phyloP scores from a whole-genome alignment of 2,113 vertebrate genomes.

The Phyllostomus hastatus region DNA sequence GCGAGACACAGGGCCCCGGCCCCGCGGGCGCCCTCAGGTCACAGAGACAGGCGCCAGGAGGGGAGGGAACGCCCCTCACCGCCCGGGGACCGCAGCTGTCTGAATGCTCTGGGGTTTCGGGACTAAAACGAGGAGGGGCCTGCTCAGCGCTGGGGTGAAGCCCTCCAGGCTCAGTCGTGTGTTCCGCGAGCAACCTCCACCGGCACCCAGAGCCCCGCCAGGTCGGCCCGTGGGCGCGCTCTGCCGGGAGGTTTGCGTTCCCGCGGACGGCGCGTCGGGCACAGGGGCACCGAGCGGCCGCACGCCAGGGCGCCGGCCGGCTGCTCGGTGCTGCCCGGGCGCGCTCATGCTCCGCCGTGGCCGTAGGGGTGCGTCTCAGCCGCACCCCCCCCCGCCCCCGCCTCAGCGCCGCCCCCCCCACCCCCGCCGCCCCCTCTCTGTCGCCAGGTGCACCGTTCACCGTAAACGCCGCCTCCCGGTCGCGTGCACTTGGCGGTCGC shows the following conservation, averaged over 20 bases:
- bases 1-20: fast-evolving
- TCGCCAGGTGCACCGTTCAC: not conserved
- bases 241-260: not conserved
- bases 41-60: not conserved
- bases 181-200: not conserved
- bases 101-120: not conserved
- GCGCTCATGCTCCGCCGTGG: not conserved
- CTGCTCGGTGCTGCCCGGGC: too few species aligned
- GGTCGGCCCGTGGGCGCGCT: fast-evolving
- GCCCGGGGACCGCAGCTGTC: not conserved
- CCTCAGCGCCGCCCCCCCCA: too few species aligned
- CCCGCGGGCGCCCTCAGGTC: fast-evolving
- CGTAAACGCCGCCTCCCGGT: not conserved
- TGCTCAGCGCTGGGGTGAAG: not conserved
- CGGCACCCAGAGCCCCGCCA: not conserved
- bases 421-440: not conserved
- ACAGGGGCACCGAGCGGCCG: too few species aligned
- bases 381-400: too few species aligned
- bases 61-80: not conserved
- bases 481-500: not conserved
- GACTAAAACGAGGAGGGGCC: not conserved
- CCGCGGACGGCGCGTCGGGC: not conserved
- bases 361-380: not conserved
- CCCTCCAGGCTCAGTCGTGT: not conserved
- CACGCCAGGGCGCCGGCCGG: too few species aligned